Conservation (phyloP, 2,113 vertebrate species). For the Thamnophis sirtalis region DNA sequence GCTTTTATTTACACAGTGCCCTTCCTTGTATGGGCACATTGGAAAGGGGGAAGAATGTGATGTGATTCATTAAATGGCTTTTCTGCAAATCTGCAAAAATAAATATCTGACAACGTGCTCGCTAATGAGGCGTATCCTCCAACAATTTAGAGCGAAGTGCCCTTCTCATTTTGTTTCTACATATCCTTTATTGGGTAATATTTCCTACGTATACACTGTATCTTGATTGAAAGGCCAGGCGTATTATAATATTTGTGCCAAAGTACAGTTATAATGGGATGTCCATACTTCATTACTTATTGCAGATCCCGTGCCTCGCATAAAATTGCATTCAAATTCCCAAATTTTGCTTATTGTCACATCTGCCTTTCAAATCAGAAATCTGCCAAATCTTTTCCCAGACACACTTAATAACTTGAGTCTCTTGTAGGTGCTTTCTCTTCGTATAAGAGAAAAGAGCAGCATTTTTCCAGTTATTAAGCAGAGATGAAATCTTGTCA, state of each 20-base stretch:
- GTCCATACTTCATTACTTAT: neutral
- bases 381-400: neutral
- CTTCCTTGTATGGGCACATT: conserved; percentile 1
- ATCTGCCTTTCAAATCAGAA: neutral
- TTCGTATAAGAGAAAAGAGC: neutral
- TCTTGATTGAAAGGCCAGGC: conserved; percentile 21
- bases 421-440: neutral
- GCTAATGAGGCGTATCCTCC: conserved; percentile 36
- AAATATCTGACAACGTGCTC: conserved; percentile 22
- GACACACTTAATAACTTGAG: neutral
- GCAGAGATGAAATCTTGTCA: neutral
- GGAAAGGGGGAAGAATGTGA: conserved; percentile 3
- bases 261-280: conserved; percentile 26
- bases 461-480: neutral
- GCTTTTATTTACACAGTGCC: neutral
- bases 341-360: neutral
- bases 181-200: conserved; percentile 33
- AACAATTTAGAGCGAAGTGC: conserved; percentile 28
- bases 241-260: conserved; percentile 19
- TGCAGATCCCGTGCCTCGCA: neutral
- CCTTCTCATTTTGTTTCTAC: conserved; percentile 15
- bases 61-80: conserved; percentile 27
- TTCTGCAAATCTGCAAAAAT: conserved; percentile 28
- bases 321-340: neutral
- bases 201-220: conserved; percentile 26